phyloP scores from a whole-genome alignment of 2,888 invertebrate species.

The Drepanosiphum platanoidis region DNA sequence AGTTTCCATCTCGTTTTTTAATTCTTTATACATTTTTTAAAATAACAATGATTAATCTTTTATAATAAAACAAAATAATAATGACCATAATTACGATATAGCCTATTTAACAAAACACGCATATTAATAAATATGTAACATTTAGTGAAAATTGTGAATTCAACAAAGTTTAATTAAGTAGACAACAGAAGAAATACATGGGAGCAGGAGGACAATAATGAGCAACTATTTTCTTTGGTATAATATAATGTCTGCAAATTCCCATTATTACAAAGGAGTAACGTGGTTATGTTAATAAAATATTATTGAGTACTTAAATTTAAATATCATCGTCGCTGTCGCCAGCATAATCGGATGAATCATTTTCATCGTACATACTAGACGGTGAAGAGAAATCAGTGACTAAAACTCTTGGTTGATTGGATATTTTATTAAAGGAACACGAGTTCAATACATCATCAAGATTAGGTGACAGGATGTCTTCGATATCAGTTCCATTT shows the following conservation, averaged over 20 bases:
- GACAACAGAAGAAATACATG: conserved; percentile 40
- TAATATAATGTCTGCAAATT: conserved; percentile 56
- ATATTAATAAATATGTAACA: conserved; percentile 41
- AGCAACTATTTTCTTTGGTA: conserved; percentile 61
- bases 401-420: conserved; percentile 63
- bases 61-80: conserved; percentile 53
- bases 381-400: conserved; percentile 63
- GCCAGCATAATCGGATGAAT: conserved; percentile 65
- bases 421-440: conserved; percentile 64
- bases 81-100: conserved; percentile 9
- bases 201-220: conserved; percentile 43
- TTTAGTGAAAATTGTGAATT: conserved; percentile 30
- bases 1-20: conserved; percentile 11
- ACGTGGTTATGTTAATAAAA: conserved; percentile 25
- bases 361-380: conserved; percentile 64
- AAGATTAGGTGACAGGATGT: conserved; percentile 76
- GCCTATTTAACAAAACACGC: conserved; percentile 22
- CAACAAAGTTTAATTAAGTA: conserved; percentile 32
- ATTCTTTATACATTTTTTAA: conserved; percentile 30
- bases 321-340: conserved; percentile 65
- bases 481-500: conserved; percentile 68
- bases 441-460: conserved; percentile 71
- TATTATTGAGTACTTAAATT: conserved; percentile 1
- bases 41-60: conserved; percentile 51
- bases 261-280: conserved; percentile 38